Evolutionary conservation across 1,140 invertebrate species (phyloP).

Genomic region (Drosophila quadrilineata): DNA sequence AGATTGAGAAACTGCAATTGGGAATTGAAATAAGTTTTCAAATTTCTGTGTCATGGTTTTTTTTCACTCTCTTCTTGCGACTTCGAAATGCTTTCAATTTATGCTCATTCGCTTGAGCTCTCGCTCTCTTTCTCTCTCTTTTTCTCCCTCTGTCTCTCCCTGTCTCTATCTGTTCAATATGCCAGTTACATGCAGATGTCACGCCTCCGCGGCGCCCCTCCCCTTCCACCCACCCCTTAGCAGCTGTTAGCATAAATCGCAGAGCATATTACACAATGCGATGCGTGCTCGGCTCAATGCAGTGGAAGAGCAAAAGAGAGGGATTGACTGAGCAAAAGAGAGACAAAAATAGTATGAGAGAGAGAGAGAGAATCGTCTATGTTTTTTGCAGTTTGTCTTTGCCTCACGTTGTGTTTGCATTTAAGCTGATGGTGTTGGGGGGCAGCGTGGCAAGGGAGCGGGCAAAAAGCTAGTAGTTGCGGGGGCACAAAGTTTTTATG

Average conservation of each 20-base stretch:
- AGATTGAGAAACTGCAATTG: too few relatives aligned
- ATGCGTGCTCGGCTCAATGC: constrained; percentile 68
- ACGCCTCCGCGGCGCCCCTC: constrained; percentile 23
- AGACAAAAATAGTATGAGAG: too few relatives aligned
- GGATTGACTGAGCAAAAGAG: not conserved
- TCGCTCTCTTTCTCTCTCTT: too few relatives aligned
- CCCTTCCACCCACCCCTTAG: not conserved
- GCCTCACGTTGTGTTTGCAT: constrained; percentile 59
- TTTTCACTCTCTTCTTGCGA: constrained; percentile 30
- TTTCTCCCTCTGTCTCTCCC: too few relatives aligned
- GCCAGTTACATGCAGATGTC: constrained; percentile 56
- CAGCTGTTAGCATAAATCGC: constrained; percentile 69
- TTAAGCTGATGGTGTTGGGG: constrained; percentile 29
- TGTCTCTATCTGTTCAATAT: constrained; percentile 69
- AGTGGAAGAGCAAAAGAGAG: constrained; percentile 25
- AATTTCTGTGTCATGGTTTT: too few relatives aligned
- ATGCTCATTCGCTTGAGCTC: constrained; percentile 59
- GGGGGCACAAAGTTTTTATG: constrained; percentile 64
- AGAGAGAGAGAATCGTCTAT: not conserved
- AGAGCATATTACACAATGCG: constrained; percentile 79
- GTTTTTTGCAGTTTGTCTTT: constrained; percentile 25
- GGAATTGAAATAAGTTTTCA: constrained; percentile 74
- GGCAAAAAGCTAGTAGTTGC: constrained; percentile 37
- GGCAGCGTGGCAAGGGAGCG: constrained; percentile 22
- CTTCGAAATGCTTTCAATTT: constrained; percentile 74